Evolutionary conservation across 2,888 invertebrate genomes (phyloP).

Genomic region (Nymphalis c-album): DNA sequence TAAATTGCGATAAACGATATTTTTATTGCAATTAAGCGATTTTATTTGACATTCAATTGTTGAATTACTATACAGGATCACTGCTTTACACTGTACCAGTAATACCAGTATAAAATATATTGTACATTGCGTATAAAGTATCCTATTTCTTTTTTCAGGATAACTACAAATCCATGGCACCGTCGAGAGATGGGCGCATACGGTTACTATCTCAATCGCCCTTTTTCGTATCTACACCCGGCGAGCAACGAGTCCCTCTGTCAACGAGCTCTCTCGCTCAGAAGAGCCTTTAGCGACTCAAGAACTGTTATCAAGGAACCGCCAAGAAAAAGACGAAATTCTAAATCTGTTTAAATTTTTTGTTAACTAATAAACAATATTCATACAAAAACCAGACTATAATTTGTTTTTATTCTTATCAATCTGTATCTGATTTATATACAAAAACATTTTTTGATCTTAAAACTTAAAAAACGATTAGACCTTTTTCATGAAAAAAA

Average conservation of each 20-base stretch:
- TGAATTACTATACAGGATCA: too few species aligned
- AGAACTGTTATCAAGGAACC: slow-evolving; percentile 60
- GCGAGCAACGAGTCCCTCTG: slow-evolving; percentile 44
- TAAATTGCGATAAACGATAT: too few species aligned
- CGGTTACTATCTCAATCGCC: slow-evolving; percentile 81
- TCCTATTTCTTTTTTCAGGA: slow-evolving; percentile 67
- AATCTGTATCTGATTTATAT: too few species aligned
- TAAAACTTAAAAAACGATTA: too few species aligned
- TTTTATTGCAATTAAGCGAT: too few species aligned
- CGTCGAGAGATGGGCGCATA: slow-evolving; percentile 83
- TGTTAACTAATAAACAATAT: neutral
- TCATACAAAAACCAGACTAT: too few species aligned
- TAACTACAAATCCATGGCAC: slow-evolving; percentile 81
- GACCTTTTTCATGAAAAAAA: neutral
- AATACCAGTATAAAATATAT: too few species aligned
- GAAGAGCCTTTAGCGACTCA: slow-evolving; percentile 68
- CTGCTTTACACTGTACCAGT: too few species aligned
- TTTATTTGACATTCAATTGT: too few species aligned
- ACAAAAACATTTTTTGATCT: too few species aligned
- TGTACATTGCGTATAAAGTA: too few species aligned
- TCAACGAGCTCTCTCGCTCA: slow-evolving; percentile 49
- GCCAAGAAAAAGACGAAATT: slow-evolving; percentile 62
- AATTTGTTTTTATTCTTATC: too few species aligned
- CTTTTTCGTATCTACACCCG: slow-evolving; percentile 56
- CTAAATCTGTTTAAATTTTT: slow-evolving; percentile 63